Evolutionary conservation across 2,888 invertebrate species (phyloP).

Genomic region (Leucoptera coffeella): DNA sequence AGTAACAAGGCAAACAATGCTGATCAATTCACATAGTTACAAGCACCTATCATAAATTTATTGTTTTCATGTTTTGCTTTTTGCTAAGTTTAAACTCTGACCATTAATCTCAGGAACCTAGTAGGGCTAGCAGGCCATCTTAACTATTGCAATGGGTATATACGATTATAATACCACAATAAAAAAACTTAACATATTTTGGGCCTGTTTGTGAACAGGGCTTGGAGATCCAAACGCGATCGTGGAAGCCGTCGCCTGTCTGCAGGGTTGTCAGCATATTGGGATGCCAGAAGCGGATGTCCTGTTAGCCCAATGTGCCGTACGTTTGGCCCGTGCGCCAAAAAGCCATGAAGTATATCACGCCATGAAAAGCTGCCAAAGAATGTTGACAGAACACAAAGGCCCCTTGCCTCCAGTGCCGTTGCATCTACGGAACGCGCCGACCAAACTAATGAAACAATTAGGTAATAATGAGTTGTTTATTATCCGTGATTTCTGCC

Average conservation of each 20-base stretch:
- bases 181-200: too few relatives aligned
- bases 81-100: too few relatives aligned
- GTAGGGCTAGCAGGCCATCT: too few relatives aligned
- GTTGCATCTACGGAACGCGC: slow-evolving; percentile 73
- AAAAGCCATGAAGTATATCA: slow-evolving; percentile 63
- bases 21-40: too few relatives aligned
- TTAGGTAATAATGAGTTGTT: slow-evolving; percentile 48
- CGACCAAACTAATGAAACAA: slow-evolving; percentile 70
- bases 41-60: too few relatives aligned
- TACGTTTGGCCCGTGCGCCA: slow-evolving; percentile 69
- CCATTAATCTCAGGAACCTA: too few relatives aligned
- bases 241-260: slow-evolving; percentile 63
- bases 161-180: too few relatives aligned
- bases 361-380: slow-evolving; percentile 57
- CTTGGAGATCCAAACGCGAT: slow-evolving; percentile 61
- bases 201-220: slow-evolving; percentile 27
- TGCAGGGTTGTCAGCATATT: slow-evolving; percentile 72
- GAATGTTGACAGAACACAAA: slow-evolving; percentile 50
- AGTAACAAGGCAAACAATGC: too few relatives aligned
- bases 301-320: slow-evolving; percentile 69
- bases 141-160: too few relatives aligned
- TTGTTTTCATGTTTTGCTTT: too few relatives aligned
- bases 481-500: too few relatives aligned
- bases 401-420: slow-evolving; percentile 72
- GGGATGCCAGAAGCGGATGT: slow-evolving; percentile 81